Base-by-base conservation (phyloP, 2,113 vertebrate genomes). In the Micromys minutus region DNA sequence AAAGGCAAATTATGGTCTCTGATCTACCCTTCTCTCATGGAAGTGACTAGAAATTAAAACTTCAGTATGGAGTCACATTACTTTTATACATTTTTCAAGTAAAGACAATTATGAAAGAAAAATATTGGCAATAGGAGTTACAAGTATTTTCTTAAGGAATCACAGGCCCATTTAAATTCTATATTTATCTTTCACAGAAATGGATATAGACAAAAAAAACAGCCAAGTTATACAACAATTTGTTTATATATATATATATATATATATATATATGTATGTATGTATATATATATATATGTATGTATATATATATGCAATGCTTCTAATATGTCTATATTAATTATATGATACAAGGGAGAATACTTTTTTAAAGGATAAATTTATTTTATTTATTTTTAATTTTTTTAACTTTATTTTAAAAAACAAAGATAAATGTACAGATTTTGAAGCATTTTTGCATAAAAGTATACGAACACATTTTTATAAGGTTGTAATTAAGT, bases 11-110 rank as follows among this genome's bases (percentile, higher is more conserved):
- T 98, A 97, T 97, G 55, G 97, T 98, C 97, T 98, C 95, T 98
- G 96, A 98, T 98, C 98, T 97, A 96, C 85, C 59, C 79, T 69
- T 97, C 91, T 97, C 81, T 98, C 97, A 91, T 16, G 94, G 93
- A 97, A 98, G 97, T 98, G 97, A 98, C 90, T 97, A 7, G 95
- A 98, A 97, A 98, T 98, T 98, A 98, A 98, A 98, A 97, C 93
- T 88, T 96, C 85, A 85, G 95, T 95, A 93, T 97, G 95, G 97
- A 98, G 97, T 98, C 98, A 97, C 97, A 98, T 97, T 98, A 96
- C 85, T 96, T 93, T 93, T 93, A 96, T 16, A 89, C 71, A 90
- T 98, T 97, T 98, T 98, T 98, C 97, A 98, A 96, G 92, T 95
- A 95, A 97, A 93, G 91, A 57, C 90, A 52, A 95, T 72, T 97